phyloP scores from a whole-genome alignment of 2,797 vertebrate genomes.

The Sebastes alutus region DNA sequence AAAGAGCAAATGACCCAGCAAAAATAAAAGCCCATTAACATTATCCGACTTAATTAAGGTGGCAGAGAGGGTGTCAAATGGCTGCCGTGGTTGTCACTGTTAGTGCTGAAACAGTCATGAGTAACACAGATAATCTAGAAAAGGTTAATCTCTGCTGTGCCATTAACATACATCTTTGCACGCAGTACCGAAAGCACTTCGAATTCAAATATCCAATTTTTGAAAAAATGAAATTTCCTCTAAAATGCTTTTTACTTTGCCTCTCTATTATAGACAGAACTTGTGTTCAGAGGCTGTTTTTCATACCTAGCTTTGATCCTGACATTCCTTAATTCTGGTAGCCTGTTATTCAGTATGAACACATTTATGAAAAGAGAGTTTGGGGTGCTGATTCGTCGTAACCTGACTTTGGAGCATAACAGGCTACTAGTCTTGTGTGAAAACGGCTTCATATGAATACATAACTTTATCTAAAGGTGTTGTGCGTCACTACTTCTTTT shows the following conservation, averaged over 20 bases:
- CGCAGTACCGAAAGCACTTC: neutral
- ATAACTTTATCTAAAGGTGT: neutral
- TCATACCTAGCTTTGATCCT: neutral
- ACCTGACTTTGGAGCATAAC: neutral
- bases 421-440: neutral
- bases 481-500: neutral
- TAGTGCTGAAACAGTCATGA: neutral
- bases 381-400: neutral
- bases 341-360: neutral
- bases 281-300: neutral
- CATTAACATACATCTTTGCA: neutral
- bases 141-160: neutral
- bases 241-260: neutral
- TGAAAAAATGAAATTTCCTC: neutral
- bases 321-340: neutral
- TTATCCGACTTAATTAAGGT: constrained; percentile 39
- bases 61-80: neutral
- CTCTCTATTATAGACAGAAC: neutral
- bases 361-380: neutral
- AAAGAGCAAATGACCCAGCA: constrained; percentile 17
- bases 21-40: constrained; percentile 10
- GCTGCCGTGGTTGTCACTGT: neutral
- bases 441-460: neutral
- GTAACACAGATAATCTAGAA: neutral
- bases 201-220: neutral